phyloP scores from a whole-genome alignment of 23 tunicate species.

The Pegea sp. region DNA sequence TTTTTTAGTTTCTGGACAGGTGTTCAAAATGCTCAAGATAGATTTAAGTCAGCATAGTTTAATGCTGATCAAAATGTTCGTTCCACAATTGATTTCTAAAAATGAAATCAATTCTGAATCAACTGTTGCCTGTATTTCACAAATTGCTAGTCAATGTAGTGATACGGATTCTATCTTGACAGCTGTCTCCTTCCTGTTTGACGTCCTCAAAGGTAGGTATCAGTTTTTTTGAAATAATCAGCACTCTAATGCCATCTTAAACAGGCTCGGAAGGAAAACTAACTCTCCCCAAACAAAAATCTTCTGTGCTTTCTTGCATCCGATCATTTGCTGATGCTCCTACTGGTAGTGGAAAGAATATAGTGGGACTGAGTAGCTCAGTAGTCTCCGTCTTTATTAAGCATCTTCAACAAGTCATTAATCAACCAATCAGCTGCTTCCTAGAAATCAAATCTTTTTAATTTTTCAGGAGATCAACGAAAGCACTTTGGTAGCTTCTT shows the following conservation, averaged over 20 bases:
- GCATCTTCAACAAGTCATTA: constrained; percentile 31
- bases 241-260: not conserved
- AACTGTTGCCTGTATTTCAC: constrained; percentile 7
- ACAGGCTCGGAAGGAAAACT: constrained; percentile 51
- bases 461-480: constrained; percentile 47
- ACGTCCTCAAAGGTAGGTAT: constrained; percentile 45
- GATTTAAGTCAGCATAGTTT: constrained; percentile 64
- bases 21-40: constrained; percentile 16
- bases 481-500: constrained; percentile 24
- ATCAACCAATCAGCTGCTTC: not conserved
- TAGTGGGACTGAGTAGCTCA: constrained; percentile 6
- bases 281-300: constrained; percentile 34
- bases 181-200: constrained; percentile 23
- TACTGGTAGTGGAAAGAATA: constrained; percentile 32
- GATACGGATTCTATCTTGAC: constrained; percentile 41
- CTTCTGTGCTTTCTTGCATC: constrained; percentile 17
- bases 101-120: constrained; percentile 19
- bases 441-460: not conserved
- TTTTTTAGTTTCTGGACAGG: not conserved
- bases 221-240: not conserved
- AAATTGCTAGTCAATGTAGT: constrained; percentile 52
- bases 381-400: constrained; percentile 9
- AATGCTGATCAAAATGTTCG: constrained; percentile 16
- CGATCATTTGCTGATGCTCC: constrained; percentile 23
- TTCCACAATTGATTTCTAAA: constrained; percentile 48